These are phyloP conservation scores for Microvelia longipes DNA, from an alignment of 1,140 invertebrate genomes.

Conservation along the genomic window DNA sequence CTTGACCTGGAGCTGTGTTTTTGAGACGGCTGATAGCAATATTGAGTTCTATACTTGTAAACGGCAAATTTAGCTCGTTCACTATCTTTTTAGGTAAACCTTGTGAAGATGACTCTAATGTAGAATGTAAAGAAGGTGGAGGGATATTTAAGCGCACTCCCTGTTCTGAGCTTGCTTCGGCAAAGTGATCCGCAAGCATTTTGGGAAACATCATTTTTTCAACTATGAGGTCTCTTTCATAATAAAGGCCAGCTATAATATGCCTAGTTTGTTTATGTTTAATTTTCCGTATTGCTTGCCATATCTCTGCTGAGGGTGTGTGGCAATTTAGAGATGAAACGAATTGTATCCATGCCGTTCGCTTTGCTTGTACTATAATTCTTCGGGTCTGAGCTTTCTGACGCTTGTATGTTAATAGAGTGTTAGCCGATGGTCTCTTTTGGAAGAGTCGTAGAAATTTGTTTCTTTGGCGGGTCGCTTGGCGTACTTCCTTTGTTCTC, in stretches of 20 bases:
- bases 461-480: neutral
- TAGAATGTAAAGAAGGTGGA: neutral
- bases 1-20: neutral
- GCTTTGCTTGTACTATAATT: neutral
- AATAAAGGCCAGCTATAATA: neutral
- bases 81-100: neutral
- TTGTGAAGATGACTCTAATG: too few relatives aligned
- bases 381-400: neutral
- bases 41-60: neutral
- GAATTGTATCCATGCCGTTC: neutral
- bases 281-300: neutral
- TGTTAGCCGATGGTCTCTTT: neutral
- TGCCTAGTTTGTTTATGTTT: neutral
- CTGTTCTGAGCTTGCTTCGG: neutral
- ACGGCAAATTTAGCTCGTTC: neutral
- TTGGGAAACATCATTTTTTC: neutral
- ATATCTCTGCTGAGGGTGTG: neutral
- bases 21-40: neutral
- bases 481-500: neutral
- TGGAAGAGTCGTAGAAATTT: neutral
- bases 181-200: neutral
- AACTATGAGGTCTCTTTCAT: neutral
- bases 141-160: neutral
- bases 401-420: neutral
- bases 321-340: neutral